Evolutionary conservation across 2,888 invertebrate species (phyloP).

Genomic region (Acleris sparsana): DNA sequence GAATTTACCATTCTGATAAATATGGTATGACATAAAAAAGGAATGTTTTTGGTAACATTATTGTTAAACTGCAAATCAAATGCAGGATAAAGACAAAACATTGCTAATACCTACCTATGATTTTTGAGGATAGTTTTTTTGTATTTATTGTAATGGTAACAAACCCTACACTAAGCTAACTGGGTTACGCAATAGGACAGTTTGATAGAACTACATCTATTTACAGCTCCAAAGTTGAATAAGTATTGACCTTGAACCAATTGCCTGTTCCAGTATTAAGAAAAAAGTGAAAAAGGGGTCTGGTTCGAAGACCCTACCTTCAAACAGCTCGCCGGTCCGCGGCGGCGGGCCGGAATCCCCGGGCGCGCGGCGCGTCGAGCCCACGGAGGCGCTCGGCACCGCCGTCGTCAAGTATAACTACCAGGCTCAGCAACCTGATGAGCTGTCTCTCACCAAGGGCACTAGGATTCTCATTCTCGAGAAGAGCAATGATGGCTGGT

Average conservation of each 20-base stretch:
- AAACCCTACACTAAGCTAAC: too few species aligned
- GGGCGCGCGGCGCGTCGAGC: conserved; percentile 90
- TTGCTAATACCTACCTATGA: too few species aligned
- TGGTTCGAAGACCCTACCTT: conserved; percentile 93
- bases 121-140: too few species aligned
- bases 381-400: conserved; percentile 92
- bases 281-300: conserved; percentile 93
- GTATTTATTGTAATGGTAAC: too few species aligned
- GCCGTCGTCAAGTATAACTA: conserved; percentile 98
- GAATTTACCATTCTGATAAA: too few species aligned
- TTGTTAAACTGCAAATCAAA: too few species aligned
- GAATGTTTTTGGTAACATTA: too few species aligned
- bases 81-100: too few species aligned
- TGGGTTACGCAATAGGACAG: too few species aligned
- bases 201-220: background rate
- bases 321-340: conserved; percentile 92
- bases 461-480: conserved; percentile 97
- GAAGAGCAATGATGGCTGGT: conserved; percentile 99
- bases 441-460: conserved; percentile 96
- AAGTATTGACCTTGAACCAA: background rate
- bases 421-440: conserved; percentile 96
- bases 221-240: background rate
- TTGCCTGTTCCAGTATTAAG: conserved; percentile 86
- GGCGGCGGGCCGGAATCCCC: conserved; percentile 83
- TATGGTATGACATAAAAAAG: too few species aligned